A percentile compares a stretch with the other conserved stretches of the same genome.
Evolutionary conservation across 2,888 invertebrate genomes (phyloP).

Genomic region (Tipula unca): DNA sequence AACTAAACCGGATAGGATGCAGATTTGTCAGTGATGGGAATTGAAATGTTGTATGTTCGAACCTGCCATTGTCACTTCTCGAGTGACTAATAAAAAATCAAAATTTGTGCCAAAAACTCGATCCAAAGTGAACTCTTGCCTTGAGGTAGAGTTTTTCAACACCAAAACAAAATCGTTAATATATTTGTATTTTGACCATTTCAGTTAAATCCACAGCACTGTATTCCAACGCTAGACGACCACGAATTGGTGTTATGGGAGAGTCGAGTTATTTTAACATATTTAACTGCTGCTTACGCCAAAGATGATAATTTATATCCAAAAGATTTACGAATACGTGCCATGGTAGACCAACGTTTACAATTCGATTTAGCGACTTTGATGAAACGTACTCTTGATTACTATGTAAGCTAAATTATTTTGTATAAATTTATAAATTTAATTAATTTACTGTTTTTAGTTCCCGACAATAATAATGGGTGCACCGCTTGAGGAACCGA

Average conservation of each 20-base stretch:
- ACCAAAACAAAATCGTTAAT: too few species aligned
- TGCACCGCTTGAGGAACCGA: constrained; percentile 42
- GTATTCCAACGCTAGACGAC: constrained; percentile 50
- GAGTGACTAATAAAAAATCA: too few species aligned
- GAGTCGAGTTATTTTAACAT: constrained; percentile 48
- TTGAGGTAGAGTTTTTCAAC: too few species aligned
- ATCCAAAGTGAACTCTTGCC: too few species aligned
- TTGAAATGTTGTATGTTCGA: too few species aligned
- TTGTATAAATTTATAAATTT: neutral
- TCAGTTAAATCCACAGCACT: constrained; percentile 47
- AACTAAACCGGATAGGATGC: too few species aligned
- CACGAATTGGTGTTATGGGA: constrained; percentile 48
- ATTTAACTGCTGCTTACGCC: constrained; percentile 51
- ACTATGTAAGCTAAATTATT: constrained; percentile 43
- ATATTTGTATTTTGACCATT: neutral
- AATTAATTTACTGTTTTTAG: constrained; percentile 30
- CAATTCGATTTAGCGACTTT: constrained; percentile 51
- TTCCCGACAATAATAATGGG: constrained; percentile 43
- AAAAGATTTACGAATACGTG: constrained; percentile 49
- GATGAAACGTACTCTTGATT: constrained; percentile 45
- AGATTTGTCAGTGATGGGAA: too few species aligned
- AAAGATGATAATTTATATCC: constrained; percentile 53
- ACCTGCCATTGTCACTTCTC: too few species aligned
- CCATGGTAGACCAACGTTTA: constrained; percentile 49
- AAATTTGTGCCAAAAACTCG: too few species aligned